These are phyloP conservation scores for Riptortus pedestris DNA, from an alignment of 1,140 invertebrate species.

Conservation along the genomic window DNA sequence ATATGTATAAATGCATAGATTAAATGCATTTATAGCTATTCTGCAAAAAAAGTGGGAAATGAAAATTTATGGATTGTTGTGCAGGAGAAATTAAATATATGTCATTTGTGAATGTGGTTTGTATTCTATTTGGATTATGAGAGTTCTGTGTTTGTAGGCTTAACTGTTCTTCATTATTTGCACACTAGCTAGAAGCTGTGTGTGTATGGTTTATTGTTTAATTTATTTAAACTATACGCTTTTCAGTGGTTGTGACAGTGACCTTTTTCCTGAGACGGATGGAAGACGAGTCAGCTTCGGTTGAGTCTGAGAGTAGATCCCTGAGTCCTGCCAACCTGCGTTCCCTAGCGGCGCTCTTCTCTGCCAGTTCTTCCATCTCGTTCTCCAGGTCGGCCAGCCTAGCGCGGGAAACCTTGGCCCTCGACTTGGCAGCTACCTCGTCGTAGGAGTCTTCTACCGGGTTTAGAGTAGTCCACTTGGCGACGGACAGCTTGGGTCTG, in stretches of 20 bases:
- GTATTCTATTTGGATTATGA: too few species aligned
- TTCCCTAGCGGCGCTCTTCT: conserved; percentile 45
- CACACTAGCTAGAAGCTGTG: too few species aligned
- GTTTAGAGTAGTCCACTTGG: conserved; percentile 7
- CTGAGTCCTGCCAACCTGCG: conserved; percentile 45
- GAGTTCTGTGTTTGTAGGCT: too few species aligned
- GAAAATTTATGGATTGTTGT: too few species aligned
- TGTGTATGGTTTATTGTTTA: too few species aligned
- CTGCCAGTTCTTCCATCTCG: conserved; percentile 46
- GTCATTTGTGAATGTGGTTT: too few species aligned
- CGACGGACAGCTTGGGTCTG: not conserved
- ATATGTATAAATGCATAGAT: too few species aligned
- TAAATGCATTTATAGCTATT: too few species aligned
- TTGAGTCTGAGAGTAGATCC: conserved; percentile 33
- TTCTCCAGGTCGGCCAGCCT: conserved; percentile 47
- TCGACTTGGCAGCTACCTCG: conserved; percentile 33
- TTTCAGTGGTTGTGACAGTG: not conserved
- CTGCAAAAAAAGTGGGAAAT: too few species aligned
- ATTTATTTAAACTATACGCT: too few species aligned
- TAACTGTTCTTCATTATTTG: too few species aligned
- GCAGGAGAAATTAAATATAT: too few species aligned
- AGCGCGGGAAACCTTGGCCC: conserved; percentile 40
- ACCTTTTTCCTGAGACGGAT: not conserved
- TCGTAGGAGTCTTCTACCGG: not conserved
- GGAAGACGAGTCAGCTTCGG: not conserved